A percentile compares a stretch with the other conserved stretches of the same genome.
Conservation (phyloP, 2,888 invertebrate species). For the Catocala nupta region DNA sequence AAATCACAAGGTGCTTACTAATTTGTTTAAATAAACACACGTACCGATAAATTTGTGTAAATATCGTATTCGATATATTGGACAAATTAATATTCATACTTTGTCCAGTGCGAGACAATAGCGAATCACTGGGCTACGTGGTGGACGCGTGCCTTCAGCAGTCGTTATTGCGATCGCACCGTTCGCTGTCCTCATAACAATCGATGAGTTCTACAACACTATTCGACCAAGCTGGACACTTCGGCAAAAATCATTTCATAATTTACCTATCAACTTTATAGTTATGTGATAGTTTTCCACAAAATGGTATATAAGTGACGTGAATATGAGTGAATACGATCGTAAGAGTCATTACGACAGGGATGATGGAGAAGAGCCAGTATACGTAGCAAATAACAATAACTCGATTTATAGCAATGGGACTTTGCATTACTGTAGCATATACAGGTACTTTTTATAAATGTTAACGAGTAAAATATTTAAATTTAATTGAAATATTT, state of each 20-base stretch:
- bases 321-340: constrained; percentile 79
- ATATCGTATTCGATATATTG: constrained; percentile 47
- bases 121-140: constrained; percentile 67
- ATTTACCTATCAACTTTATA: constrained; percentile 26
- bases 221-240: constrained; percentile 66
- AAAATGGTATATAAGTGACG: constrained; percentile 50
- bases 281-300: constrained; percentile 51
- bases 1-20: constrained; percentile 14
- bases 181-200: constrained; percentile 81
- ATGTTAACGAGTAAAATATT: too few species aligned
- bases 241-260: constrained; percentile 33
- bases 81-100: constrained; percentile 80
- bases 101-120: constrained; percentile 76
- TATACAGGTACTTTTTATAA: constrained; percentile 76
- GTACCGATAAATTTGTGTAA: constrained; percentile 34
- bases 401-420: constrained; percentile 87
- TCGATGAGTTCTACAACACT: constrained; percentile 76
- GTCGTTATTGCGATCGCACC: constrained; percentile 78
- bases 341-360: constrained; percentile 72
- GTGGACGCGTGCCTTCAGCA: constrained; percentile 70
- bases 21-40: constrained; percentile 30
- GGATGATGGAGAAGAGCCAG: constrained; percentile 71
- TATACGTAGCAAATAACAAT: constrained; percentile 78
- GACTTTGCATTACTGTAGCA: constrained; percentile 87
- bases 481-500: too few species aligned